Conservation (phyloP, 2,888 invertebrate genomes). For the Melipona beecheii region DNA sequence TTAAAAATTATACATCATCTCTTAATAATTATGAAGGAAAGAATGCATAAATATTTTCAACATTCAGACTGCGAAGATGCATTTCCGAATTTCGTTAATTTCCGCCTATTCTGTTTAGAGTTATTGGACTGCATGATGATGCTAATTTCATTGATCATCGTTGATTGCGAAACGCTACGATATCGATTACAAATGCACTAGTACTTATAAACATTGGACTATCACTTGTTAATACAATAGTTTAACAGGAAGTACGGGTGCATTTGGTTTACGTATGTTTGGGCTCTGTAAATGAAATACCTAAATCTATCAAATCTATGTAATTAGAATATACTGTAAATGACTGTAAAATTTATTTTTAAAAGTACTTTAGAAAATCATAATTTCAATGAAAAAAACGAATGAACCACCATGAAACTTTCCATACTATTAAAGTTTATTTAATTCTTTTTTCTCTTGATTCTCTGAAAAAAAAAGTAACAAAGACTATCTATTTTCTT, state of each 20-base stretch:
- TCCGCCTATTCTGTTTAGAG: background rate
- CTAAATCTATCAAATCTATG: background rate
- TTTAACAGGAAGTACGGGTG: background rate
- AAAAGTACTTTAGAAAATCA: background rate
- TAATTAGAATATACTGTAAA: background rate
- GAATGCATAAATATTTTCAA: background rate
- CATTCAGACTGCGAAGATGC: background rate
- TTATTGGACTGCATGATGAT: background rate
- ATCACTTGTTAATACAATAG: slow-evolving; percentile 5
- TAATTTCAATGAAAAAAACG: no score
- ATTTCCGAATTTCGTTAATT: background rate
- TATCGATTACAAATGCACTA: slow-evolving; percentile 10
- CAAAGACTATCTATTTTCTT: no score
- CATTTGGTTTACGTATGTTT: background rate
- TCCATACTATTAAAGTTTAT: no score
- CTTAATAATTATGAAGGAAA: no score
- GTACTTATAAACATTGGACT: background rate
- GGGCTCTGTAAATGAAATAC: background rate
- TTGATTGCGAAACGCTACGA: background rate
- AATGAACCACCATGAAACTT: no score
- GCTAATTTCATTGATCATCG: background rate
- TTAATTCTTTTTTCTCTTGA: no score
- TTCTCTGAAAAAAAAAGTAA: no score
- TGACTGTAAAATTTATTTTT: background rate
- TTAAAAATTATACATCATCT: no score